phyloP scores from a whole-genome alignment of 1,140 invertebrate species.

The Heterodera schachtii region DNA sequence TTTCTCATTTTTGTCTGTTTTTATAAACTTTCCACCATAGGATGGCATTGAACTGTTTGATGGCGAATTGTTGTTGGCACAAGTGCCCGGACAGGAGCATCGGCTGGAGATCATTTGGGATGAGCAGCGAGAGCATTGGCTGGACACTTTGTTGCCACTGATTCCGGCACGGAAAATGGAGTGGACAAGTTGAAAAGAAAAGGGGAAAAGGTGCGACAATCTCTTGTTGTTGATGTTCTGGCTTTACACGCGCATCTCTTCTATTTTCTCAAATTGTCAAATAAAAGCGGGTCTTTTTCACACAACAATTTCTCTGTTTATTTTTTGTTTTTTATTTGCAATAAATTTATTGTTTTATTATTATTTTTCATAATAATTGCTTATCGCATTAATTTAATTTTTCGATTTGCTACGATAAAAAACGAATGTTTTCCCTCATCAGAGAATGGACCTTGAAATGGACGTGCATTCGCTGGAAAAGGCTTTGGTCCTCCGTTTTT shows the following conservation, averaged over 20 bases:
- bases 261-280: not conserved
- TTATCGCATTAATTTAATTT: too few species aligned
- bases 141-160: slow-evolving; percentile 35
- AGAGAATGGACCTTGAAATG: slow-evolving; percentile 70
- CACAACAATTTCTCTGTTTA: not conserved
- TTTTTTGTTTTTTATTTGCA: not conserved
- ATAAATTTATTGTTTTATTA: too few species aligned
- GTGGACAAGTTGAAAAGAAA: not conserved
- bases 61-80: slow-evolving; percentile 48
- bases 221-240: too few species aligned
- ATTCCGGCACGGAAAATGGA: slow-evolving; percentile 31
- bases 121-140: slow-evolving; percentile 51
- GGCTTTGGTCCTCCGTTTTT: slow-evolving; percentile 86
- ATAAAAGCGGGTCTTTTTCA: not conserved
- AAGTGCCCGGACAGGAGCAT: slow-evolving; percentile 28
- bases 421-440: too few species aligned
- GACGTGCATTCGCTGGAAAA: slow-evolving; percentile 88
- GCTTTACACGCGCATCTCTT: too few species aligned
- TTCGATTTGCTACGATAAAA: too few species aligned
- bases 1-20: slow-evolving; percentile 4
- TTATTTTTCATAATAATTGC: too few species aligned
- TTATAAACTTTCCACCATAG: slow-evolving; percentile 18
- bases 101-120: slow-evolving; percentile 57
- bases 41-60: slow-evolving; percentile 60
- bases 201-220: not conserved